Percentiles rank a stretch among this genome's conserved stretches.
These are phyloP conservation scores for Zaprionus taronus DNA, from an alignment of 1,140 invertebrate genomes.

Conservation along the genomic window DNA sequence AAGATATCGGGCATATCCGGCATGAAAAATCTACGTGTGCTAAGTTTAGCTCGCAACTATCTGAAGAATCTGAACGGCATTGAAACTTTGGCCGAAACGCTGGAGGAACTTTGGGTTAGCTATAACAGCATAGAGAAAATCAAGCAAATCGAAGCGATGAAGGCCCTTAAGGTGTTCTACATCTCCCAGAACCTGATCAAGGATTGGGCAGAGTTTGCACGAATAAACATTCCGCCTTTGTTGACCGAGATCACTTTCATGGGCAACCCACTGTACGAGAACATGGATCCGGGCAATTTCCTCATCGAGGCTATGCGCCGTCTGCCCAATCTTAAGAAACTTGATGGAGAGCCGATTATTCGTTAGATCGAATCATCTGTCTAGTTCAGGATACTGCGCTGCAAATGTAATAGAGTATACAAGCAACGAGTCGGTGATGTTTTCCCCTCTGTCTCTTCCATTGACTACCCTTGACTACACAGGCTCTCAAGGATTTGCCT, in stretches of 20 bases:
- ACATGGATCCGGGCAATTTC: constrained; percentile 89
- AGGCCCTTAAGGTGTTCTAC: constrained; percentile 92
- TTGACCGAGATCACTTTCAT: constrained; percentile 92
- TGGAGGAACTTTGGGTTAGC: constrained; percentile 97
- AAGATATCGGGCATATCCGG: constrained; percentile 92
- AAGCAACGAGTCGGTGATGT: constrained; percentile 9
- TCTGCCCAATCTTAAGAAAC: constrained; percentile 92
- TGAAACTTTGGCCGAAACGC: constrained; percentile 92
- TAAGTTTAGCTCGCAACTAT: constrained; percentile 95
- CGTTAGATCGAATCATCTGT: constrained; percentile 61
- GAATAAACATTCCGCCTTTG: constrained; percentile 85
- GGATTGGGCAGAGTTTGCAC: constrained; percentile 94
- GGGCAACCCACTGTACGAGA: constrained; percentile 94
- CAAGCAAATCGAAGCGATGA: constrained; percentile 93
- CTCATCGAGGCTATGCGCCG: constrained; percentile 89
- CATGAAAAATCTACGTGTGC: constrained; percentile 92
- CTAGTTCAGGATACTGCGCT: not conserved
- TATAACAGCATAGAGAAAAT: constrained; percentile 97
- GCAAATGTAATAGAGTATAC: constrained; percentile 46
- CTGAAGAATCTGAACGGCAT: constrained; percentile 95
- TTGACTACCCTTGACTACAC: constrained; percentile 14
- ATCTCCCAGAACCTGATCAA: constrained; percentile 95
- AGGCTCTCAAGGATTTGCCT: not conserved
- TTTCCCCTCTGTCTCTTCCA: not conserved
- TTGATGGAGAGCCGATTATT: constrained; percentile 91